These are phyloP conservation scores for Labeo calbasu DNA, from an alignment of 2,797 vertebrate species.

Conservation along the genomic window DNA sequence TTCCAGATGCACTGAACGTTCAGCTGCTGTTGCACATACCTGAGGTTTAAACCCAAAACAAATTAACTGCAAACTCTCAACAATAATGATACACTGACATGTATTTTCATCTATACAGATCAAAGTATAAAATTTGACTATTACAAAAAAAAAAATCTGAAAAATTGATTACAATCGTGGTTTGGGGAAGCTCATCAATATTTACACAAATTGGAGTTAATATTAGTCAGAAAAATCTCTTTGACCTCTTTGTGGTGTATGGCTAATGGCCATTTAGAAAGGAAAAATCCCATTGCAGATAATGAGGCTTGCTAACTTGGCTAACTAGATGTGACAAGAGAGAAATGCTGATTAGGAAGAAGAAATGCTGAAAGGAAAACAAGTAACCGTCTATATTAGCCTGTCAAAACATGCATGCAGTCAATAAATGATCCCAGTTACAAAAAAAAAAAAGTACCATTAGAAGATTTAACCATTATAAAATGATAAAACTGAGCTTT, in stretches of 20 bases:
- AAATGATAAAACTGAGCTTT: not conserved
- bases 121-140: not conserved
- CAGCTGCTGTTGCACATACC: slow-evolving; percentile 71
- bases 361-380: slow-evolving; percentile 2
- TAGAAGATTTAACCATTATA: not conserved
- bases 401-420: slow-evolving; percentile 35
- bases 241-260: slow-evolving; percentile 24
- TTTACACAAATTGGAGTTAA: not conserved
- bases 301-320: slow-evolving; percentile 16
- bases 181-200: not conserved
- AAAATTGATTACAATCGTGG: too few relatives aligned
- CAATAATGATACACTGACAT: not conserved
- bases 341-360: slow-evolving; percentile 37
- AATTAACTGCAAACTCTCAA: not conserved
- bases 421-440: not conserved
- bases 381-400: not conserved
- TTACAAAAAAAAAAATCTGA: too few relatives aligned
- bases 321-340: slow-evolving; percentile 16
- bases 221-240: not conserved
- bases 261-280: slow-evolving; percentile 11
- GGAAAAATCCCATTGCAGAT: slow-evolving; percentile 22
- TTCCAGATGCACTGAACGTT: slow-evolving; percentile 64
- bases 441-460: not conserved
- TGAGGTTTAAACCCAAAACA: slow-evolving; percentile 57
- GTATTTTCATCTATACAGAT: not conserved